Percentiles rank a stretch among this genome's conserved stretches.
Evolutionary conservation across 2,797 vertebrate species (phyloP).

Genomic region (Mormyrops attenuatus): DNA sequence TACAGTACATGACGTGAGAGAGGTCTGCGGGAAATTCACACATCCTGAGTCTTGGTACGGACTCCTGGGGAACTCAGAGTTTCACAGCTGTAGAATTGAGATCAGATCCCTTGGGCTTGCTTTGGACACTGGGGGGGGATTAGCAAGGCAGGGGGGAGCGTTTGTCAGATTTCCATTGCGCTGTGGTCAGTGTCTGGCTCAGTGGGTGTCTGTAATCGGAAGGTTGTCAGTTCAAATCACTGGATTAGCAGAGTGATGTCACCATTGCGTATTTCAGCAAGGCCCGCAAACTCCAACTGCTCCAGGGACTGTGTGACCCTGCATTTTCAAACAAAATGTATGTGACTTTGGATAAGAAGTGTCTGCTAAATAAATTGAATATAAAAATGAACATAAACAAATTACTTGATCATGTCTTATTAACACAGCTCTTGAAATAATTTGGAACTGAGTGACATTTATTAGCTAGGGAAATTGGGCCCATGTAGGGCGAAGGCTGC

Average conservation of each 20-base stretch:
- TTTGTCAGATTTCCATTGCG: not conserved
- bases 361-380: not conserved
- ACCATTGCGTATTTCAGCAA: not conserved
- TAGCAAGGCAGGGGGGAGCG: not conserved
- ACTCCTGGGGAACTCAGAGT: not conserved
- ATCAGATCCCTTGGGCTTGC: not conserved
- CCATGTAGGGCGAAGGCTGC: not conserved
- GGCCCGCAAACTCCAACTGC: not conserved
- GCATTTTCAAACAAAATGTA: not conserved
- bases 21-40: not conserved
- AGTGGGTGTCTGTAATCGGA: not conserved
- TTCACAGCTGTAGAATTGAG: not conserved
- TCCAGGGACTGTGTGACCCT: not conserved
- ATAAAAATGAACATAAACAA: not conserved
- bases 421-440: conserved; percentile 9
- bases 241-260: not conserved
- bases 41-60: not conserved
- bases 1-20: not conserved
- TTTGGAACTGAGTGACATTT: not conserved
- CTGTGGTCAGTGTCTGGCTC: not conserved
- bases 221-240: not conserved
- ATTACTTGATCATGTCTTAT: not conserved
- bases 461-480: not conserved
- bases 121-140: no score
- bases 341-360: not conserved